phyloP scores from a whole-genome alignment of 2,113 vertebrate genomes.

The Notiomystis cincta region DNA sequence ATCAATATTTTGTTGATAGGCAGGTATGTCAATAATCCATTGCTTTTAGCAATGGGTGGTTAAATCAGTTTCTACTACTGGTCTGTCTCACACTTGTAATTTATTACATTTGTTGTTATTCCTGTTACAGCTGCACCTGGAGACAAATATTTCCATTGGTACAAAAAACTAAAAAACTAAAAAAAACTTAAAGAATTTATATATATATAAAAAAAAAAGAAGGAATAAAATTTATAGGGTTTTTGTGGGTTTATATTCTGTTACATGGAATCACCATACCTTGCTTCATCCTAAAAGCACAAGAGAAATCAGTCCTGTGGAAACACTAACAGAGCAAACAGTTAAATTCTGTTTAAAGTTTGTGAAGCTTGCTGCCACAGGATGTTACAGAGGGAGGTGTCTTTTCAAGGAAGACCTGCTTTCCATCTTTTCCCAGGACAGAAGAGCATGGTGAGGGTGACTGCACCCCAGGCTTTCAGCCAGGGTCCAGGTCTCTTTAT shows the following conservation, averaged over 20 bases:
- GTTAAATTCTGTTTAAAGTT: neutral
- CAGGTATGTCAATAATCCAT: neutral
- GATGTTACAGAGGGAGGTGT: neutral
- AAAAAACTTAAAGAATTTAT: fast-evolving
- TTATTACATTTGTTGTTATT: neutral
- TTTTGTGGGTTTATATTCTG: neutral
- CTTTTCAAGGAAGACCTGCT: neutral
- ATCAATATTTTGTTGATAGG: neutral
- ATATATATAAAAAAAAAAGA: neutral
- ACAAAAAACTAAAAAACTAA: neutral
- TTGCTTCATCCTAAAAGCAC: neutral
- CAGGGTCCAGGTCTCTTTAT: neutral
- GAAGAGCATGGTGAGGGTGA: neutral
- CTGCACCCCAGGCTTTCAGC: neutral
- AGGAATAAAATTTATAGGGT: fast-evolving
- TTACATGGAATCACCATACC: neutral
- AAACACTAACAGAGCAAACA: neutral
- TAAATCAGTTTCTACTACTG: neutral
- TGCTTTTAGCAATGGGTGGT: neutral
- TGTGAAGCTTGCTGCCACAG: neutral
- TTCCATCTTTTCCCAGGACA: neutral
- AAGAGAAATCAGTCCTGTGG: neutral
- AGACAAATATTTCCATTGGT: fast-evolving
- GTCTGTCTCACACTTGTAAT: neutral
- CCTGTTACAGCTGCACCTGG: neutral